phyloP scores from a whole-genome alignment of 2,888 invertebrate genomes.

The Hesperia comma region DNA sequence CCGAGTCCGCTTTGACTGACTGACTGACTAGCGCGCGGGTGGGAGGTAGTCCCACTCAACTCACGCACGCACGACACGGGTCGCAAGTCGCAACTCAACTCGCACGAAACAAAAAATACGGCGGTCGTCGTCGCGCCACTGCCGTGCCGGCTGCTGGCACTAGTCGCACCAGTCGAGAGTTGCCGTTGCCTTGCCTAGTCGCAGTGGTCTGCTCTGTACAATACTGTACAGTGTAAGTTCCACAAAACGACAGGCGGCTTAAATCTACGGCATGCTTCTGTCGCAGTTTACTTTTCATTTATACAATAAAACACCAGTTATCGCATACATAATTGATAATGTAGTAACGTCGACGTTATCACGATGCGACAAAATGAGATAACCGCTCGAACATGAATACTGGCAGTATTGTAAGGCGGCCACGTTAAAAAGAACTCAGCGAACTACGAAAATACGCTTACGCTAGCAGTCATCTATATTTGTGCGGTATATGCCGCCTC shows the following conservation, averaged over 20 bases:
- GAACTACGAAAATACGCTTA: conserved; percentile 69
- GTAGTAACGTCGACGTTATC: conserved; percentile 68
- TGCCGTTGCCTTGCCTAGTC: conserved; percentile 36
- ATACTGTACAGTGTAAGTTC: not conserved
- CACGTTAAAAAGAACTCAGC: conserved; percentile 68
- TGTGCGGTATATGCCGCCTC: too few relatives aligned
- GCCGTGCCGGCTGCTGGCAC: not conserved
- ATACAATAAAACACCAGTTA: conserved; percentile 71
- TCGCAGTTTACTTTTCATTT: conserved; percentile 75
- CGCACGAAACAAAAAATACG: conserved; percentile 44
- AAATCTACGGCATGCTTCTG: conserved; percentile 61
- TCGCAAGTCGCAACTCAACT: not conserved
- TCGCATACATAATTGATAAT: conserved; percentile 75
- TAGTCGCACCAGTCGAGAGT: conserved; percentile 41
- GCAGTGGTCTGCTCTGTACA: not conserved
- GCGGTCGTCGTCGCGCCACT: conserved; percentile 57
- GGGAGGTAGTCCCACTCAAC: conserved; percentile 57
- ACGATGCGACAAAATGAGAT: conserved; percentile 80
- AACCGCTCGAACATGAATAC: conserved; percentile 67
- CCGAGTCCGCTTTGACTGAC: conserved; percentile 80
- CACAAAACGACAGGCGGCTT: conserved; percentile 53
- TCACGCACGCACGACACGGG: conserved; percentile 37
- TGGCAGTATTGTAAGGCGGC: conserved; percentile 69
- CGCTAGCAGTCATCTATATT: conserved; percentile 72
- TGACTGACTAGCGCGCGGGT: conserved; percentile 48